Percentiles rank a stretch among this genome's conserved stretches.
phyloP scores from a whole-genome alignment of 2,888 invertebrate species.

The Emmelina monodactyla region DNA sequence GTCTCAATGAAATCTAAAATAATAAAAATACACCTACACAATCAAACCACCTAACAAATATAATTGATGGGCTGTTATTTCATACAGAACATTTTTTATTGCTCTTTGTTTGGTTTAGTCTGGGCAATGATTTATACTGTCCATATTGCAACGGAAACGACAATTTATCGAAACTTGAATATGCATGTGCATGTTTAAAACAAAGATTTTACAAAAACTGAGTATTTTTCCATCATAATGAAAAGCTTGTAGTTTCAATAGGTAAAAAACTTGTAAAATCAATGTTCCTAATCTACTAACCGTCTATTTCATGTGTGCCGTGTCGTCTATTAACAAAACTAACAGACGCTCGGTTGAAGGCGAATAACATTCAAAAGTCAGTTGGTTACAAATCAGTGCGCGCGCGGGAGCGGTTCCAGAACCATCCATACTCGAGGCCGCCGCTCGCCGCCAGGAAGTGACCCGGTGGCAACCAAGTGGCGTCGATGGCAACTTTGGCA shows the following conservation, averaged over 20 bases:
- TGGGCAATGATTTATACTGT: too few relatives aligned
- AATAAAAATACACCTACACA: too few relatives aligned
- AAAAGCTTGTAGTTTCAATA: slow-evolving; percentile 4
- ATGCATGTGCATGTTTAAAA: too few relatives aligned
- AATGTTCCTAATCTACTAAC: slow-evolving; percentile 21
- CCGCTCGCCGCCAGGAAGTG: slow-evolving; percentile 6
- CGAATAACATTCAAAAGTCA: slow-evolving; percentile 38
- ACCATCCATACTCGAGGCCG: slow-evolving; percentile 45
- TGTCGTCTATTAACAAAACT: slow-evolving; percentile 26
- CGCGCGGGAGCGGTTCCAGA: slow-evolving; percentile 34
- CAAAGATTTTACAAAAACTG: too few relatives aligned
- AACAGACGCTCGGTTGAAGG: slow-evolving; percentile 31
- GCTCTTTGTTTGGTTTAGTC: too few relatives aligned
- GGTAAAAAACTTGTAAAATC: neutral
- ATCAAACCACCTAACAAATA: too few relatives aligned
- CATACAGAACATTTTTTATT: too few relatives aligned
- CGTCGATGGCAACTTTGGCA: slow-evolving; percentile 8
- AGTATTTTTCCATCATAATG: too few relatives aligned
- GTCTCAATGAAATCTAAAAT: too few relatives aligned
- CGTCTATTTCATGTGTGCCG: slow-evolving; percentile 25
- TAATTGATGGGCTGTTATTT: too few relatives aligned
- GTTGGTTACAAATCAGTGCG: slow-evolving; percentile 55
- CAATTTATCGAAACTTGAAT: too few relatives aligned
- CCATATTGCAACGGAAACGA: too few relatives aligned
- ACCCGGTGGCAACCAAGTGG: neutral